These are phyloP conservation scores for Ciconia nigra DNA, from an alignment of 2,797 vertebrate genomes.

Conservation along the genomic window DNA sequence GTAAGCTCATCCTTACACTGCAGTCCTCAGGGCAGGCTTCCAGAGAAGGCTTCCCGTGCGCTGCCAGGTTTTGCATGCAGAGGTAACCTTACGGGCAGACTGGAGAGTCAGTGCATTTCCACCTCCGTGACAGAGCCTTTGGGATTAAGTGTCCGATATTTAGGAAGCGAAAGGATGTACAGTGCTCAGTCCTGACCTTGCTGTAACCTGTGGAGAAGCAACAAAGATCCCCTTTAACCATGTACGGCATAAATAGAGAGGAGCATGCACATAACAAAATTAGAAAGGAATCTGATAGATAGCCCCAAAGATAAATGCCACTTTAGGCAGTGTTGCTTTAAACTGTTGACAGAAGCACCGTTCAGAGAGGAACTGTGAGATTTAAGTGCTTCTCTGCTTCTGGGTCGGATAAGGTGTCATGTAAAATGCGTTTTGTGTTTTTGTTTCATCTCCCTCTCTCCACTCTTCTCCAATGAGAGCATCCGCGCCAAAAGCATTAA, in stretches of 20 bases:
- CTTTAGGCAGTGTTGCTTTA: conserved; percentile 49
- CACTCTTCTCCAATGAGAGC: background rate
- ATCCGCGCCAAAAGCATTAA: background rate
- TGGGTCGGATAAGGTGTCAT: conserved; percentile 49
- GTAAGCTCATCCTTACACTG: background rate
- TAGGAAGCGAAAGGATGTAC: background rate
- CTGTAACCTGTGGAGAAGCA: background rate
- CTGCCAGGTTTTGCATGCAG: background rate
- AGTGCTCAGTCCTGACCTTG: conserved; percentile 31
- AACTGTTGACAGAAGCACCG: conserved; percentile 56
- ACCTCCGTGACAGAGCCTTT: background rate
- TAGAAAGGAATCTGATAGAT: conserved; percentile 61
- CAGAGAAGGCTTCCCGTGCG: background rate
- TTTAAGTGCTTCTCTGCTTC: conserved; percentile 17
- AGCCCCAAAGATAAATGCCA: conserved; percentile 51
- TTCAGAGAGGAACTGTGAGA: conserved; percentile 19
- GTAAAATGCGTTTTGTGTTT: background rate
- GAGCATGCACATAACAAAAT: background rate
- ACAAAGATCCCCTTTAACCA: conserved; percentile 43
- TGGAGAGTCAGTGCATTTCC: background rate
- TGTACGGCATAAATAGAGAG: conserved; percentile 21
- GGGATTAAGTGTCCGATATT: background rate
- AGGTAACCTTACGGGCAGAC: background rate
- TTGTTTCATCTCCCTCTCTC: conserved; percentile 17
- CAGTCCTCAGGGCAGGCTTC: background rate